A percentile compares a stretch with the other conserved stretches of the same genome.
phyloP scores from a whole-genome alignment of 37 sponge, comb jelly and placozoan species.

The Halichondria panicea region DNA sequence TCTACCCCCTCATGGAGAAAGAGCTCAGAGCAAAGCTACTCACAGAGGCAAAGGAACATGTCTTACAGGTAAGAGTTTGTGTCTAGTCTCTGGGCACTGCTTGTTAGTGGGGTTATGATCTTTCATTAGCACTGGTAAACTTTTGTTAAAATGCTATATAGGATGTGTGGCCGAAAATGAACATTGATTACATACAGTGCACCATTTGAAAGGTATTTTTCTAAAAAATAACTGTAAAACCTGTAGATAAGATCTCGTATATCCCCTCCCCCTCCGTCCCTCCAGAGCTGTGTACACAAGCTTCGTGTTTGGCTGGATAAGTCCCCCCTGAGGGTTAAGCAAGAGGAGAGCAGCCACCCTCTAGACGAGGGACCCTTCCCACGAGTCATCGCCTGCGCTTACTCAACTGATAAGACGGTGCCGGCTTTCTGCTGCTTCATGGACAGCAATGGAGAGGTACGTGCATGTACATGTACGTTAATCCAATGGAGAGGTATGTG shows the following conservation, averaged over 20 bases:
- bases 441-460: slow-evolving; percentile 76
- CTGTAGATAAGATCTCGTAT: neutral
- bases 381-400: slow-evolving; percentile 68
- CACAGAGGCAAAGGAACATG: slow-evolving; percentile 85
- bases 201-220: no score
- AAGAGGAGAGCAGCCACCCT: neutral
- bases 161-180: no score
- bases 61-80: slow-evolving; percentile 80
- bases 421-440: slow-evolving; percentile 62
- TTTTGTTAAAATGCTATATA: no score
- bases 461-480: no score
- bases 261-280: no score
- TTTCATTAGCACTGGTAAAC: no score
- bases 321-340: slow-evolving; percentile 53
- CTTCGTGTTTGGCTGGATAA: slow-evolving; percentile 70
- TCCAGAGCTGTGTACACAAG: slow-evolving; percentile 64
- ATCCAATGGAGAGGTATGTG: no score
- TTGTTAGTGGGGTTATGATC: no score
- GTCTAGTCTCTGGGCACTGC: no score
- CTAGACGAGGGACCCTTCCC: slow-evolving; percentile 29
- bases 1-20: slow-evolving; percentile 88
- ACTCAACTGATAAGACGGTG: slow-evolving; percentile 56
- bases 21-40: slow-evolving; percentile 78
- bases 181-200: no score
- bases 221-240: no score